Percentiles rank a stretch among this genome's conserved stretches.
phyloP scores from a whole-genome alignment of 2,113 vertebrate genomes.

The Neotoma lepida region DNA sequence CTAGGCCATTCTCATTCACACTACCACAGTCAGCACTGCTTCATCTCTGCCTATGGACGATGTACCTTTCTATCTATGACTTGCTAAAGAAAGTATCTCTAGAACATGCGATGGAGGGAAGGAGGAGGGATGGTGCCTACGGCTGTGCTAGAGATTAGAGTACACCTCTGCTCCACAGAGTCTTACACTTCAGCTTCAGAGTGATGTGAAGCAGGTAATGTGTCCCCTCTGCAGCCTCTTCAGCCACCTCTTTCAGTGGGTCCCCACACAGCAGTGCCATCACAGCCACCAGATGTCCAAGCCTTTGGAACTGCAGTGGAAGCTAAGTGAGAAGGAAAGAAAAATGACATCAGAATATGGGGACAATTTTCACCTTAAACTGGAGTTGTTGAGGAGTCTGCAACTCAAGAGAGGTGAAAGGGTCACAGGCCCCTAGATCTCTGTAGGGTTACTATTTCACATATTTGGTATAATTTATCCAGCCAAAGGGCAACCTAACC shows the following conservation, averaged over 20 bases:
- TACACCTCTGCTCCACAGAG: background rate
- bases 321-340: slow-evolving; percentile 64
- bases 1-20: background rate
- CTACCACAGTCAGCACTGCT: background rate
- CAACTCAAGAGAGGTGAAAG: slow-evolving; percentile 14
- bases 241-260: slow-evolving; percentile 57
- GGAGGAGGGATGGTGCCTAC: background rate
- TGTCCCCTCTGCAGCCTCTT: slow-evolving; percentile 67
- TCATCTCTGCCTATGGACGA: background rate
- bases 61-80: background rate
- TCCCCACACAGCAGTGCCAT: slow-evolving; percentile 76
- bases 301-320: slow-evolving; percentile 73
- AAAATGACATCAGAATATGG: slow-evolving; percentile 31
- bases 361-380: background rate
- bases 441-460: background rate
- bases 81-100: background rate
- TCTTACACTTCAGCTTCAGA: slow-evolving; percentile 74
- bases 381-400: background rate
- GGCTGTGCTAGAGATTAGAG: background rate
- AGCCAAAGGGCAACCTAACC: background rate
- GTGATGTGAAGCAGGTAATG: slow-evolving; percentile 69
- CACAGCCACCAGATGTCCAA: slow-evolving; percentile 71
- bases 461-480: background rate
- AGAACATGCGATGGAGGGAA: background rate
- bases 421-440: background rate